These are phyloP conservation scores for Hyperoplus immaculatus DNA, from an alignment of 2,797 vertebrate species.

Conservation along the genomic window DNA sequence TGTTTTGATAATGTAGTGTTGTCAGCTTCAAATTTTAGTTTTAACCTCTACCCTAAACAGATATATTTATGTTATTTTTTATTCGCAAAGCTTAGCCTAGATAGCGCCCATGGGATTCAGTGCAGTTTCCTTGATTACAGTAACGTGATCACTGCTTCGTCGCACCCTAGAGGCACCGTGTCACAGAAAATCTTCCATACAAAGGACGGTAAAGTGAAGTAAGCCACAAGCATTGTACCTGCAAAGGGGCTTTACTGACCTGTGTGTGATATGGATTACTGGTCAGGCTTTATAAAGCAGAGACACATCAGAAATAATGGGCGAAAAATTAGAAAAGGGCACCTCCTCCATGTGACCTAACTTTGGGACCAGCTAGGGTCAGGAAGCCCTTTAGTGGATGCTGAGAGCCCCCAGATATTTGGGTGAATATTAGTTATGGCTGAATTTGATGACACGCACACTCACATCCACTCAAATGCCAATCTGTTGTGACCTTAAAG, in stretches of 20 bases:
- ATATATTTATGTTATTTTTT: neutral
- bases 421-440: no score
- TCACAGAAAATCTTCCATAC: neutral
- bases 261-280: conserved; percentile 29
- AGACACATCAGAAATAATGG: conserved; percentile 36
- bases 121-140: conserved; percentile 19
- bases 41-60: neutral
- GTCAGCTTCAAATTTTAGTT: neutral
- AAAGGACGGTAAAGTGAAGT: conserved; percentile 7
- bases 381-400: no score
- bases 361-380: no score
- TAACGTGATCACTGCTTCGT: conserved; percentile 28
- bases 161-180: conserved; percentile 5
- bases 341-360: no score
- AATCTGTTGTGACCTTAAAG: no score
- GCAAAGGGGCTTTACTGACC: conserved; percentile 8
- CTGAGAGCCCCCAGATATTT: no score
- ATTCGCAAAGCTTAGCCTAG: neutral
- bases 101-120: conserved; percentile 8
- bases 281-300: neutral
- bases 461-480: no score
- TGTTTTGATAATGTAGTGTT: neutral
- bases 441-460: no score
- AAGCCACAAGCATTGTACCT: conserved; percentile 16
- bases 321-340: no score